Conservation (phyloP, 2,888 invertebrate genomes). For the Noctua pronuba region DNA sequence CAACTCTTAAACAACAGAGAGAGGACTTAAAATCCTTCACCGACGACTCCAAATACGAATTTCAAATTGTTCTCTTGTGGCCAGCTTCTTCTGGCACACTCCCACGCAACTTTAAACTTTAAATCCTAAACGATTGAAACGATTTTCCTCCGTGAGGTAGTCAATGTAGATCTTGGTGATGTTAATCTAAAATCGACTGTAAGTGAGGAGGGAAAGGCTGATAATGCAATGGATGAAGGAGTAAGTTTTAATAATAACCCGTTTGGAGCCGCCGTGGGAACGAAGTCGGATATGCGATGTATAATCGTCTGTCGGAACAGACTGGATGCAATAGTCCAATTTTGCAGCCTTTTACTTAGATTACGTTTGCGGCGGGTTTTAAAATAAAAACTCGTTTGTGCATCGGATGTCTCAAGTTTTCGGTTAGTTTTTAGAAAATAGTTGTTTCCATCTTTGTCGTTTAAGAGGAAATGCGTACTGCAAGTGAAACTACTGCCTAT, state of each 20-base stretch:
- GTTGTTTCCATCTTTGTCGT: slow-evolving; percentile 38
- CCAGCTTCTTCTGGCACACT: slow-evolving; percentile 78
- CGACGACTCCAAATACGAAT: slow-evolving; percentile 88
- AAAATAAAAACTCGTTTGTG: slow-evolving; percentile 80
- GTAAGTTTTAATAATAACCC: slow-evolving; percentile 90
- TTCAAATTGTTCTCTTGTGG: slow-evolving; percentile 87
- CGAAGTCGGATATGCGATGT: slow-evolving; percentile 89
- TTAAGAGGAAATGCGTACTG: slow-evolving; percentile 49
- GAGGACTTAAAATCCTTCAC: slow-evolving; percentile 89
- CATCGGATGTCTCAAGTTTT: slow-evolving; percentile 72
- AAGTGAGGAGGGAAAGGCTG: slow-evolving; percentile 69
- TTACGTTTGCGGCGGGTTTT: slow-evolving; percentile 82
- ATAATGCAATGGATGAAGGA: slow-evolving; percentile 72
- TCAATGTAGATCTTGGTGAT: slow-evolving; percentile 73
- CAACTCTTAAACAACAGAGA: slow-evolving; percentile 85
- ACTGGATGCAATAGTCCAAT: slow-evolving; percentile 90
- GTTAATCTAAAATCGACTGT: slow-evolving; percentile 74
- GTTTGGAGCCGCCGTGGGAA: slow-evolving; percentile 90
- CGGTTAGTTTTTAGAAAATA: slow-evolving; percentile 60
- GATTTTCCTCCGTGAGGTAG: slow-evolving; percentile 46
- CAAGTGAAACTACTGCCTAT: slow-evolving; percentile 47
- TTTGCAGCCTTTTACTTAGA: slow-evolving; percentile 90
- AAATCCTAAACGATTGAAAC: slow-evolving; percentile 26
- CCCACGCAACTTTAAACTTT: slow-evolving; percentile 67
- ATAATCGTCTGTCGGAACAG: slow-evolving; percentile 89